Evolutionary conservation across 1,140 invertebrate genomes (phyloP).

Genomic region (Goniozus legneri): DNA sequence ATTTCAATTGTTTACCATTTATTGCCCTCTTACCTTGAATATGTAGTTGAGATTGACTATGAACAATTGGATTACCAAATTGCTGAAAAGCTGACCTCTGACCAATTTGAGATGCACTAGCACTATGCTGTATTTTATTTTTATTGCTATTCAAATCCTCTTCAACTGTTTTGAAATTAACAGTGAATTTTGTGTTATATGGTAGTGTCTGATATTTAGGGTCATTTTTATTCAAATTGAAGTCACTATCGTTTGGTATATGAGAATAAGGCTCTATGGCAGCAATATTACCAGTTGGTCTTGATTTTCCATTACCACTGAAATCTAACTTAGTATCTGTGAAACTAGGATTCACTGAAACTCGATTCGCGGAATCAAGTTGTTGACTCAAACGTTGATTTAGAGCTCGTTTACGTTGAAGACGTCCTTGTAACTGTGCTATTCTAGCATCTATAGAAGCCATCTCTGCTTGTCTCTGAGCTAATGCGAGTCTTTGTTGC

Average conservation of each 20-base stretch:
- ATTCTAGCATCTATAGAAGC: constrained; percentile 88
- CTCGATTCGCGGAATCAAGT: constrained; percentile 45
- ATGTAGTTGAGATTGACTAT: constrained; percentile 51
- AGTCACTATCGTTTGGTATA: constrained; percentile 67
- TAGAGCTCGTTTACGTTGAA: constrained; percentile 81
- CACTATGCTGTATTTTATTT: constrained; percentile 48
- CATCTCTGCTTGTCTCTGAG: constrained; percentile 85
- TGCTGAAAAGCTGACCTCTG: constrained; percentile 45
- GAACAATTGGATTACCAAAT: constrained; percentile 47
- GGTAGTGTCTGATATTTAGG: constrained; percentile 92
- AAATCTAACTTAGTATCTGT: constrained; percentile 42
- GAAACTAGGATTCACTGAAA: constrained; percentile 22
- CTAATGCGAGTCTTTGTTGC: constrained; percentile 80
- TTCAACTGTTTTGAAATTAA: constrained; percentile 52
- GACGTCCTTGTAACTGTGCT: constrained; percentile 84
- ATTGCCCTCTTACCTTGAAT: constrained; percentile 39
- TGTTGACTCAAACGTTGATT: constrained; percentile 83
- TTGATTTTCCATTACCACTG: constrained; percentile 41
- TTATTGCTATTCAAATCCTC: constrained; percentile 53
- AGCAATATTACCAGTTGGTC: constrained; percentile 70
- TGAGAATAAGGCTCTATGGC: constrained; percentile 89
- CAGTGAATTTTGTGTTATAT: constrained; percentile 81
- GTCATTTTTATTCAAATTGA: constrained; percentile 77
- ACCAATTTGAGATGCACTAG: constrained; percentile 49
- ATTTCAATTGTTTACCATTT: neutral